These are phyloP conservation scores for Oryzias dopingdopingensis DNA, from an alignment of 2,797 vertebrate species.

Conservation along the genomic window DNA sequence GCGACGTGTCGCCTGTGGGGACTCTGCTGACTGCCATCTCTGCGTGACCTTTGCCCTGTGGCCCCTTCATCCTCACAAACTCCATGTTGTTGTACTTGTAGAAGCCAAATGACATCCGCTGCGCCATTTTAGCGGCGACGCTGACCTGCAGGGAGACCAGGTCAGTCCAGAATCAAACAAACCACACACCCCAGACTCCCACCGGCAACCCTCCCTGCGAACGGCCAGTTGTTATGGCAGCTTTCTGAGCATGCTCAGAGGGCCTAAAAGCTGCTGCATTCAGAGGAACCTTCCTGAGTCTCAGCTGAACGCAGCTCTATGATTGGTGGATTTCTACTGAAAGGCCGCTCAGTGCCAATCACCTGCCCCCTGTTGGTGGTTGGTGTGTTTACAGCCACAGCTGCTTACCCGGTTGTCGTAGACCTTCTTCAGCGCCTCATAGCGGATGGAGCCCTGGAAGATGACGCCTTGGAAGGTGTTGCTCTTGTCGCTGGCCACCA, in stretches of 20 bases:
- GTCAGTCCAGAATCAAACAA: not conserved
- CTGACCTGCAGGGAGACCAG: slow-evolving; percentile 81
- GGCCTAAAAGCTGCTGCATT: too few relatives aligned
- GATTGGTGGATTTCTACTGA: not conserved
- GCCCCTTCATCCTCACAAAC: slow-evolving; percentile 98
- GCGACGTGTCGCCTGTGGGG: slow-evolving; percentile 93
- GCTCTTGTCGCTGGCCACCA: slow-evolving; percentile 95
- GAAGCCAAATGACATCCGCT: slow-evolving; percentile 96
- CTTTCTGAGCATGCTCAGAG: too few relatives aligned
- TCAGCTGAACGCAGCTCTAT: too few relatives aligned
- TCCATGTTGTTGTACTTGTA: slow-evolving; percentile 99
- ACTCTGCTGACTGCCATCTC: slow-evolving; percentile 98
- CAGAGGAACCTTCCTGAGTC: too few relatives aligned
- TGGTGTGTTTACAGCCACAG: not conserved
- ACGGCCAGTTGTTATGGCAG: too few relatives aligned
- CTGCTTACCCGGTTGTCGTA: slow-evolving; percentile 93
- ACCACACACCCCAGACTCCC: too few relatives aligned
- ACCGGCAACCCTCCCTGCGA: too few relatives aligned
- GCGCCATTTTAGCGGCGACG: slow-evolving; percentile 96
- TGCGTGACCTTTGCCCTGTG: slow-evolving; percentile 95
- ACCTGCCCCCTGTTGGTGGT: too few relatives aligned
- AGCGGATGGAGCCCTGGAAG: slow-evolving; percentile 98
- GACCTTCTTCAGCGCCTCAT: slow-evolving; percentile 97
- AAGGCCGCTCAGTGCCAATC: too few relatives aligned
- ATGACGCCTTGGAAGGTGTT: slow-evolving; percentile 97